phyloP scores from a whole-genome alignment of 1,140 invertebrate species.

The Pseudomyrmex concolor region DNA sequence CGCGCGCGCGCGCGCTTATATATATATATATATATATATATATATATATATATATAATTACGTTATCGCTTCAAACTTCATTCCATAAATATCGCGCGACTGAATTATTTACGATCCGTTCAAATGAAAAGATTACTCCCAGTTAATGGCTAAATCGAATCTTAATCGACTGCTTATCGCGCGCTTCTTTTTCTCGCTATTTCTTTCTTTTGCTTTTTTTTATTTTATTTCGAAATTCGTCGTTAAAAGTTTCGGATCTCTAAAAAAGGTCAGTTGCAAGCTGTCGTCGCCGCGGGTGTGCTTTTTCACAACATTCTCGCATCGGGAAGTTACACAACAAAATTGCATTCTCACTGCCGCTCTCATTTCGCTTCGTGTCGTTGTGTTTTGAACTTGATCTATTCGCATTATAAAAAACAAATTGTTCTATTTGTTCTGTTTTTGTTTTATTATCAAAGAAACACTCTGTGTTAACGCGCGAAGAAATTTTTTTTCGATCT shows the following conservation, averaged over 20 bases:
- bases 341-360: not conserved
- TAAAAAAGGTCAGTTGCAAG: slow-evolving; percentile 22
- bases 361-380: not conserved
- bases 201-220: slow-evolving; percentile 1
- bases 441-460: not conserved
- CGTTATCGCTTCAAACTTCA: slow-evolving; percentile 23
- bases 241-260: slow-evolving; percentile 14
- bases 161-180: slow-evolving; percentile 43
- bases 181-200: not conserved
- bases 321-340: slow-evolving; percentile 21
- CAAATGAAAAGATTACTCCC: not conserved
- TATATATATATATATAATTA: no score
- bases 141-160: slow-evolving; percentile 32
- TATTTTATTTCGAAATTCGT: slow-evolving; percentile 39
- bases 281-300: not conserved
- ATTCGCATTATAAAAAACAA: slow-evolving; percentile 6
- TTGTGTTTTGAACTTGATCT: not conserved
- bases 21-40: no score
- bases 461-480: not conserved
- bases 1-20: not conserved
- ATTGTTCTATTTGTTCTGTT: not conserved
- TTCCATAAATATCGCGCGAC: slow-evolving; percentile 17
- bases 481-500: not conserved
- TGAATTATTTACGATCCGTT: slow-evolving; percentile 28
- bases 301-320: not conserved